Evolutionary conservation across 2,888 invertebrate species (phyloP).

Genomic region (Erynnis tages): DNA sequence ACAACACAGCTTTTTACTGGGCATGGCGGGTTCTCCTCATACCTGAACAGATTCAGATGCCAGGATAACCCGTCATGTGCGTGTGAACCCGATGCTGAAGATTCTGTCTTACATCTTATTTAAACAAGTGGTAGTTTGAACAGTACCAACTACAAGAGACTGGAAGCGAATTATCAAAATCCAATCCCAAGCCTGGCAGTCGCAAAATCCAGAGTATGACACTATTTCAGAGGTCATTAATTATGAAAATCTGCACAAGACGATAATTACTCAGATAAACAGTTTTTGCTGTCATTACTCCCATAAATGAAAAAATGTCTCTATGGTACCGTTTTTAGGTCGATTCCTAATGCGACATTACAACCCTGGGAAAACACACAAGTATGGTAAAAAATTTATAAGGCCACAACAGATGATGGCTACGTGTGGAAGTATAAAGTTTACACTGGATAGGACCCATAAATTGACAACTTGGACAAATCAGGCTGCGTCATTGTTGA

Average conservation of each 20-base stretch:
- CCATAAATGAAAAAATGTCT: no score
- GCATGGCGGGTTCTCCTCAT: no score
- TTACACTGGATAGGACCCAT: slow-evolving; percentile 29
- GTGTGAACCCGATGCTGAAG: no score
- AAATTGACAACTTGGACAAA: slow-evolving; percentile 29
- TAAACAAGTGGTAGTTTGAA: slow-evolving; percentile 1
- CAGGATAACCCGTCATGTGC: no score
- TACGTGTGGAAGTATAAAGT: slow-evolving; percentile 31
- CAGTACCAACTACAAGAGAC: slow-evolving; percentile 1
- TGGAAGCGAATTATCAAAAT: background rate
- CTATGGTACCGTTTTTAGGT: no score
- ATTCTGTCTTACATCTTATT: no score
- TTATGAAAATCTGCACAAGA: background rate
- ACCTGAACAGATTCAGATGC: no score
- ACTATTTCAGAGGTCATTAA: background rate
- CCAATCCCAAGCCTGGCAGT: background rate
- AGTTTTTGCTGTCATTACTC: background rate
- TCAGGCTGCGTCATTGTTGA: slow-evolving; percentile 28
- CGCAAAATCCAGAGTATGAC: background rate
- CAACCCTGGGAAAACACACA: background rate
- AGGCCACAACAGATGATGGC: slow-evolving; percentile 14
- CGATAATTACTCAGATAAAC: background rate
- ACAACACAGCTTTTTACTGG: no score
- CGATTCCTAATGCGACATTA: no score
- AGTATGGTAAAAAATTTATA: background rate